Percentiles rank a stretch among this genome's conserved stretches.
phyloP scores from a whole-genome alignment of 2,888 invertebrate genomes.

The Callimorpha dominula region DNA sequence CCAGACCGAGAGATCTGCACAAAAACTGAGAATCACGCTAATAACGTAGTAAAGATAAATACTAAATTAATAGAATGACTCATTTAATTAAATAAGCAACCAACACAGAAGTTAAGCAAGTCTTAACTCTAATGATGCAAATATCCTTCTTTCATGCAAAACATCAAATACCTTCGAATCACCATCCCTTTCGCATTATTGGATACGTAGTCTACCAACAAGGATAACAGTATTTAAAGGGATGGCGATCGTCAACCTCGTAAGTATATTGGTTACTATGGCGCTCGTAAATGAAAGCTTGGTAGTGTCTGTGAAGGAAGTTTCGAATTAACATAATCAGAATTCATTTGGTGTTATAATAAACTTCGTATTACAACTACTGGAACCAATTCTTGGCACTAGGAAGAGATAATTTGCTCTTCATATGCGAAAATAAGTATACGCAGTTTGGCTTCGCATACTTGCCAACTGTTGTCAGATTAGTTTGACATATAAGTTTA shows the following conservation, averaged over 20 bases:
- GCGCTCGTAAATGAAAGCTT: slow-evolving; percentile 18
- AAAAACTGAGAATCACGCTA: too few species aligned
- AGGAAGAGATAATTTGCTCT: background rate
- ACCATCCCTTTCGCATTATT: background rate
- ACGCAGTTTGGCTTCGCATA: background rate
- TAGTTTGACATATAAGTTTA: too few species aligned
- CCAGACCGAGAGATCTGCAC: too few species aligned
- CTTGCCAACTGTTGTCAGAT: too few species aligned
- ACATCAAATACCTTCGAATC: background rate
- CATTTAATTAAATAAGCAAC: too few species aligned
- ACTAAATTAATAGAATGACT: too few species aligned
- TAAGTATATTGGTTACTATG: slow-evolving; percentile 32
- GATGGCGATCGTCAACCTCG: background rate
- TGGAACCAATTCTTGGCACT: background rate
- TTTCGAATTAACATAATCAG: slow-evolving; percentile 1
- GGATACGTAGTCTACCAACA: background rate
- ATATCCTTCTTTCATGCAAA: too few species aligned
- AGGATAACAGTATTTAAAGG: too few species aligned
- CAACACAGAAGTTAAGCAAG: too few species aligned
- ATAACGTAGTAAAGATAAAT: too few species aligned
- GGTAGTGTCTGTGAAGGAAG: slow-evolving; percentile 9
- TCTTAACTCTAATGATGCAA: background rate
- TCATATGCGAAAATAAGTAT: background rate
- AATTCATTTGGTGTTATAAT: background rate
- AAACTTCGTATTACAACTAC: background rate